Evolutionary conservation across 2,113 vertebrate species (phyloP).

Genomic region (Anser cygnoides): DNA sequence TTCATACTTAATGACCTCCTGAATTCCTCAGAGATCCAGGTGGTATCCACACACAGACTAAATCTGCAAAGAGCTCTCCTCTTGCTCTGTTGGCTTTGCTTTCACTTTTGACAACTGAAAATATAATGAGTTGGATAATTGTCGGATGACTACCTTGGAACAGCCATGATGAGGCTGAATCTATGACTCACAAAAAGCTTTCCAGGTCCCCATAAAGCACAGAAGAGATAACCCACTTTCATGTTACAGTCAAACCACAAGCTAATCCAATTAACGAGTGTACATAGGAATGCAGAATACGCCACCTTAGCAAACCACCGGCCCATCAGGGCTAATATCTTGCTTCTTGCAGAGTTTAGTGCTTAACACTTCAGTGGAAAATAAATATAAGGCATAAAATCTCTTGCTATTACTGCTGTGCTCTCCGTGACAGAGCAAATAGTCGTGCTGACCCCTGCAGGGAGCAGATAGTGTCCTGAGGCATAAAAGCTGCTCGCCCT

Average conservation of each 20-base stretch:
- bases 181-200: constrained; percentile 25
- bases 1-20: not conserved
- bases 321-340: not conserved
- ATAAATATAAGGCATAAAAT: not conserved
- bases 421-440: not conserved
- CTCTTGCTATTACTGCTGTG: not conserved
- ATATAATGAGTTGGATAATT: not conserved
- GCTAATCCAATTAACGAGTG: constrained; percentile 21
- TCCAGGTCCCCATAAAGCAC: not conserved
- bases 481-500: not conserved
- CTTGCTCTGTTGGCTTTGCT: not conserved
- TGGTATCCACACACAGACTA: not conserved
- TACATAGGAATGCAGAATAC: not conserved
- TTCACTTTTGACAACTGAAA: not conserved
- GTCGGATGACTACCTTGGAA: not conserved
- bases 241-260: not conserved
- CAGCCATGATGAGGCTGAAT: not conserved
- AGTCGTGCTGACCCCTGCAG: constrained; percentile 11
- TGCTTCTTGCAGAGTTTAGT: not conserved
- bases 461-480: constrained; percentile 1
- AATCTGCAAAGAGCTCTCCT: not conserved
- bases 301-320: not conserved
- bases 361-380: not conserved
- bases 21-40: not conserved
- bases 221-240: not conserved